phyloP scores from a whole-genome alignment of 2,113 vertebrate species.

The Engraulis encrasicolus region DNA sequence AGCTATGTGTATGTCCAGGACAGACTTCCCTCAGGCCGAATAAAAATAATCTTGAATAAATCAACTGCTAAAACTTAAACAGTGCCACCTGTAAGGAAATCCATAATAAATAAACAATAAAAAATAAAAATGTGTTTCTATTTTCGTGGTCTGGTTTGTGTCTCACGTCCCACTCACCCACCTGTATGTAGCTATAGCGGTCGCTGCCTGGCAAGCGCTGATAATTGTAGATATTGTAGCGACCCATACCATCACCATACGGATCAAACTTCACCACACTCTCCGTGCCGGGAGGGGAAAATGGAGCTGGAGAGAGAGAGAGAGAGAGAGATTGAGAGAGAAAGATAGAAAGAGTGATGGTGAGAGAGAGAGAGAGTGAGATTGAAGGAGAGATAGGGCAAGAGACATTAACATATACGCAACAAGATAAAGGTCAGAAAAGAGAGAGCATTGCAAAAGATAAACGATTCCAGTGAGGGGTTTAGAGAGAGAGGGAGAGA shows the following conservation, averaged over 20 bases:
- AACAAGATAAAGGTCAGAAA: conserved; percentile 36
- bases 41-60: no score
- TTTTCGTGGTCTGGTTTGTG: no score
- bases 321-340: conserved; percentile 43
- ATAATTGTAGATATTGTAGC: conserved; percentile 98
- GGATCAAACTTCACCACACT: conserved; percentile 93
- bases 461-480: no score
- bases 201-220: conserved; percentile 77
- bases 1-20: no score
- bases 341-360: conserved; percentile 26
- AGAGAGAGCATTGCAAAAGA: conserved; percentile 35
- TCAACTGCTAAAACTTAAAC: no score
- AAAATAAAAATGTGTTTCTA: no score
- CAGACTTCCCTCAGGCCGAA: no score
- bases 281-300: conserved; percentile 84
- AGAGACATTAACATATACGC: no score
- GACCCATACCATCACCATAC: conserved; percentile 91
- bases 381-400: conserved; percentile 45
- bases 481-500: conserved; percentile 45
- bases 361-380: conserved; percentile 29
- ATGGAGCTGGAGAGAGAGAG: conserved; percentile 82
- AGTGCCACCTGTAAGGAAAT: no score
- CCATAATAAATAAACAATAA: no score
- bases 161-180: conserved; percentile 97
- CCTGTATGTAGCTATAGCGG: conserved; percentile 87